Evolutionary conservation across 2,797 vertebrate genomes (phyloP).

Genomic region (Saguinus oedipus): DNA sequence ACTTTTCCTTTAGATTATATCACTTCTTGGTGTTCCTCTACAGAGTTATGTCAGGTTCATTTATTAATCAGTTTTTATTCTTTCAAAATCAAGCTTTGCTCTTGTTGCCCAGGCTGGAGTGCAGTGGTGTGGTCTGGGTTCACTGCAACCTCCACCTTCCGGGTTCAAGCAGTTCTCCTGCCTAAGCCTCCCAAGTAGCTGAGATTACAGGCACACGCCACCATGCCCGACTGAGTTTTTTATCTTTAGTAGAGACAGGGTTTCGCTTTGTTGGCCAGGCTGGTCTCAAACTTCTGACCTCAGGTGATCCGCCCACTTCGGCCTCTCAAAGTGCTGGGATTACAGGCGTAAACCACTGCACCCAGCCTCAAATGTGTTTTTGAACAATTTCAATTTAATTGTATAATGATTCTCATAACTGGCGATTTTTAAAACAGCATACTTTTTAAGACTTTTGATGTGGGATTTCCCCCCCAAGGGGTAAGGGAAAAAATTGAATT

Average conservation of each 20-base stretch:
- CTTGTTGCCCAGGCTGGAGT: neutral
- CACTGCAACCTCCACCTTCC: neutral
- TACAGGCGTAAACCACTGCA: neutral
- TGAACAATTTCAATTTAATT: slow-evolving; percentile 37
- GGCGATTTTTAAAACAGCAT: neutral
- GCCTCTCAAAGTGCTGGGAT: too few species aligned
- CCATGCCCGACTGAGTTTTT: too few species aligned
- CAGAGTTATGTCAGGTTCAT: neutral
- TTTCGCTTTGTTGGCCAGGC: too few species aligned
- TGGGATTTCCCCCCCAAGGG: neutral
- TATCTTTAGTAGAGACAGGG: too few species aligned
- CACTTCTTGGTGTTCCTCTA: neutral
- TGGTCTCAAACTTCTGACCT: too few species aligned
- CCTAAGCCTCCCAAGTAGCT: too few species aligned
- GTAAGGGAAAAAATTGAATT: neutral
- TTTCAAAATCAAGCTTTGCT: neutral
- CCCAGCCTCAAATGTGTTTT: neutral
- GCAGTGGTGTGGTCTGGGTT: neutral
- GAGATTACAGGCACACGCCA: too few species aligned
- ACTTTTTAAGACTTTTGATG: neutral
- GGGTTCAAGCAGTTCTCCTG: neutral
- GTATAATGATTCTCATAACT: slow-evolving; percentile 6
- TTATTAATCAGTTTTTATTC: slow-evolving; percentile 15
- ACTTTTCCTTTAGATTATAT: slow-evolving; percentile 2
- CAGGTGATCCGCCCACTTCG: too few species aligned